A percentile compares a stretch with the other conserved stretches of the same genome.
Evolutionary conservation across 92 coral and sea anemone genomes (phyloP).

Genomic region (Zoanthus sansibaricus): DNA sequence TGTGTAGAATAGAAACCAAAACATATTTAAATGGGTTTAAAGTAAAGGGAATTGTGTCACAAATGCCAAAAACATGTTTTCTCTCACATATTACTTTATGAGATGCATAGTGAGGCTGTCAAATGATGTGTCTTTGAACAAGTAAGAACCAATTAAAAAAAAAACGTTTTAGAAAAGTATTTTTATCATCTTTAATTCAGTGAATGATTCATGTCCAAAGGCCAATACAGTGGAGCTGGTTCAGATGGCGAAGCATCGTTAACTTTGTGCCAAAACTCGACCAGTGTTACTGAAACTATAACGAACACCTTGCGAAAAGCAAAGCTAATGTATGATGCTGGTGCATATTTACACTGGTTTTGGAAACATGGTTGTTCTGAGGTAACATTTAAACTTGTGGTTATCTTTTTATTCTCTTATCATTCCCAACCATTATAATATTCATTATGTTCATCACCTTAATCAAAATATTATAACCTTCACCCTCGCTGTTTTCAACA

Average conservation of each 20-base stretch:
- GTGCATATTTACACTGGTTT: slow-evolving; percentile 92
- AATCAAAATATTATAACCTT: neutral
- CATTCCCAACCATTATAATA: neutral
- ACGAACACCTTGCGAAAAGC: slow-evolving; percentile 66
- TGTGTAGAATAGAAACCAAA: too few relatives aligned
- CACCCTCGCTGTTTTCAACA: neutral
- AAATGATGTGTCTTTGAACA: too few relatives aligned
- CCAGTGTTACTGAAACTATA: slow-evolving; percentile 69
- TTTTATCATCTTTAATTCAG: neutral
- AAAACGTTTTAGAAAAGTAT: too few relatives aligned
- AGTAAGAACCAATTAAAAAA: too few relatives aligned
- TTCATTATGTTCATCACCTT: neutral
- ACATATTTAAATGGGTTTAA: too few relatives aligned
- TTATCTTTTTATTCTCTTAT: neutral
- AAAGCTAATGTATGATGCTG: slow-evolving; percentile 81
- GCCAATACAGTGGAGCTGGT: slow-evolving; percentile 77
- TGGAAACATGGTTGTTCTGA: slow-evolving; percentile 87
- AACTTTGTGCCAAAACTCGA: slow-evolving; percentile 86
- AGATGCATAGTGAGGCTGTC: too few relatives aligned
- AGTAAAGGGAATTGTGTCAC: too few relatives aligned
- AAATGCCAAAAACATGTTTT: too few relatives aligned
- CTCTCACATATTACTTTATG: too few relatives aligned
- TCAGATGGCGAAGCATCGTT: slow-evolving; percentile 73
- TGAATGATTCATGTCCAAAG: slow-evolving; percentile 21
- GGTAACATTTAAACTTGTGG: slow-evolving; percentile 40